Evolutionary conservation across 2,113 vertebrate genomes (phyloP), one percentile per base, ranked within the genome.

Genomic region (Tenebrosternarchus preto): DNA sequence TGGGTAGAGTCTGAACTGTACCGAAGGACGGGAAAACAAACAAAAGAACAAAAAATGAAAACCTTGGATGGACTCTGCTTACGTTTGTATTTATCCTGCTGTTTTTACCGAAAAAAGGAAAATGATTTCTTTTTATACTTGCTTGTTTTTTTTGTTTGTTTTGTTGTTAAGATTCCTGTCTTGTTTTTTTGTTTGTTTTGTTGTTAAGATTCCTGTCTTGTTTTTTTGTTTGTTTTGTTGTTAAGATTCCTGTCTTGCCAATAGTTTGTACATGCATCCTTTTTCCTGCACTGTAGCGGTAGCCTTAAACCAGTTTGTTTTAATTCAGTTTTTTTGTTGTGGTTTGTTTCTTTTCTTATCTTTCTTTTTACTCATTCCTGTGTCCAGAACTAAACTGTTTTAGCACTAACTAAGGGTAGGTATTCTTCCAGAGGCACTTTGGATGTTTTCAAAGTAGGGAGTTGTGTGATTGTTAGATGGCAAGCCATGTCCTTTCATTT

Each of bases 21-120:
- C 46, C 82, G 80, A 84, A 78, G 50, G 73, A 39, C n/a, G n/a
- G n/a, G n/a, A 22, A 64, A 84, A 85, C 55, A 83, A 80, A 82
- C 75, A 76, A 69, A 57, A 64, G 76, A 53, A 24, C 3, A 68
- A 68, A 57, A 73, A 81, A 85, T 25, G 56, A 27, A 78, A 25
- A 68, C n/a, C 20, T 68, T 82, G 88, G 84, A 91, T 85, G 91
- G 90, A 94, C 91, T 91, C 84, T 82, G 78, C 78, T 78, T 84
- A 75, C 86, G 84, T 91, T 88, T 93, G 92, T 93, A 93, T 93
- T 93, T 94, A 93, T 93, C 93, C 93, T 92, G 86, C 91, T 93
- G 92, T 94, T 93, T 94, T 91, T 93, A 93, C 91, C 90, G 81
- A 91, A 88, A 88, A 91, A 92, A 86, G 91, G 91, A 87, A 81